These are phyloP conservation scores for Limnephilus auricula DNA, from an alignment of 2,888 invertebrate genomes.

Conservation along the genomic window DNA sequence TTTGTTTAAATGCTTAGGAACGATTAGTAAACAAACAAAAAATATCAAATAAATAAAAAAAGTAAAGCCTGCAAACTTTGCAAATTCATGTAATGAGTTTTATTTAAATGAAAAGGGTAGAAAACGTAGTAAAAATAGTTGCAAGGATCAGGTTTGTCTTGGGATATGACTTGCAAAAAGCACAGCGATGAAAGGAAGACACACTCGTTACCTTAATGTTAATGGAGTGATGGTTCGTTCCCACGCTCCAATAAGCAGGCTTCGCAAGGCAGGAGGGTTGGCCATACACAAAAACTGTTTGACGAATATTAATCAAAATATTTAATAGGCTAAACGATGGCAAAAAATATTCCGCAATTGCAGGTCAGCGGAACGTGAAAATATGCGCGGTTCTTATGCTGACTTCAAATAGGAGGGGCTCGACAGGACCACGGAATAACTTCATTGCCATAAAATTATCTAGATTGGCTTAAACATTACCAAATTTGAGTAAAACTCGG, in stretches of 20 bases:
- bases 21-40: too few relatives aligned
- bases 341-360: background rate
- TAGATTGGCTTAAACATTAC: background rate
- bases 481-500: background rate
- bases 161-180: background rate
- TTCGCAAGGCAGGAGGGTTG: background rate
- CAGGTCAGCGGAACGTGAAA: constrained; percentile 16
- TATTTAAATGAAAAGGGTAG: too few relatives aligned
- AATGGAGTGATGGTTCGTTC: background rate
- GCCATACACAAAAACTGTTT: background rate
- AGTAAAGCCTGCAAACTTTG: too few relatives aligned
- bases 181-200: background rate
- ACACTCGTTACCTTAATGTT: background rate
- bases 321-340: constrained; percentile 4
- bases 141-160: background rate
- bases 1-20: too few relatives aligned
- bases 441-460: background rate
- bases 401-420: background rate
- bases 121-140: too few relatives aligned
- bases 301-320: constrained; percentile 41
- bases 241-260: background rate
- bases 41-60: too few relatives aligned
- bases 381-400: constrained; percentile 17
- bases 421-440: background rate
- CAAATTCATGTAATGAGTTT: too few relatives aligned